Evolutionary conservation across 2,797 vertebrate species (phyloP), one percentile per base, ranked within the genome.

Genomic region (Uromys caudimaculatus): DNA sequence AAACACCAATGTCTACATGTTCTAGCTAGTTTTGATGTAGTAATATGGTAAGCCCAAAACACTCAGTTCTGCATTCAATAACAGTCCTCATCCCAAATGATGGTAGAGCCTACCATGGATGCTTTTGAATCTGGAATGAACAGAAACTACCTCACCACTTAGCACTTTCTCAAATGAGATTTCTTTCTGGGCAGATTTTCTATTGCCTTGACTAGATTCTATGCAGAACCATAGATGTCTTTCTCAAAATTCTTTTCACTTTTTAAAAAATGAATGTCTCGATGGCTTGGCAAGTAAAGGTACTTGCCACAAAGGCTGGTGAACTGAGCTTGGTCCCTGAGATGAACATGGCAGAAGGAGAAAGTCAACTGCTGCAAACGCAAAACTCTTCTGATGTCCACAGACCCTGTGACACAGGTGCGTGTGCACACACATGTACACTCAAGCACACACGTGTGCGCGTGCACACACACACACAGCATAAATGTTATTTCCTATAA

Each of bases 51-150:
- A 52, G 44, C 17, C 47, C 38, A 50, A 44, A 47, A 41, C 13
- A 32, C 62, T 71, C 13, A 19, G 11, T 2, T 44, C 24, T 32
- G 29, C 27, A 14, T 67, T 41, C 73, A 60, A 38, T 67, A 92
- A 62, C 8, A 84, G 27, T 50, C 29, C 32, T 64, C n/a, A 50
- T 60, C 58, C 77, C 17, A 47, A 38, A 85, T 27, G 27, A 81
- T 77, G 52, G 27, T 54, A 29, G 19, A 69, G 12, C 27, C 50
- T 35, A 56, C 52, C 16, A 24, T 76, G 58, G 38, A 71, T 81
- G 35, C n/a, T 83, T 79, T 50, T 84, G 76, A 83, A 60, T 32
- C 9, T 90, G 35, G 97, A 92, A 95, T 88, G 50, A 78, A 89
- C 62, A 83, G 23, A 87, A 92, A 89, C 23, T 47, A 83, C 19